These are phyloP conservation scores for Onychostruthus taczanowskii DNA, from an alignment of 2,113 vertebrate species.

Conservation along the genomic window DNA sequence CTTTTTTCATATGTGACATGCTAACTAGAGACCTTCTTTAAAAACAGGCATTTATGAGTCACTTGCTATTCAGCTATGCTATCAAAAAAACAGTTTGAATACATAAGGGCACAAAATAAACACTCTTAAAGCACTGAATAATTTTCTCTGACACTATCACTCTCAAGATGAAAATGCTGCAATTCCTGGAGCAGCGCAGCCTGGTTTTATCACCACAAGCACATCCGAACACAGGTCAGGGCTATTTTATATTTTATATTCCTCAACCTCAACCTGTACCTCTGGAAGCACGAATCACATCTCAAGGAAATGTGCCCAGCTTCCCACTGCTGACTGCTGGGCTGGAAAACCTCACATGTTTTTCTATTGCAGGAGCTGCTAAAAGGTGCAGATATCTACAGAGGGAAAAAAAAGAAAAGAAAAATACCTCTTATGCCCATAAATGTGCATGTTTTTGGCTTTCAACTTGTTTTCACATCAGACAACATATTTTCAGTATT, in stretches of 20 bases:
- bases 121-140: conserved; percentile 3
- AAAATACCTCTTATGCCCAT: not conserved
- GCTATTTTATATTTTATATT: not conserved
- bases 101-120: not conserved
- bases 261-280: not conserved
- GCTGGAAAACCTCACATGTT: not conserved
- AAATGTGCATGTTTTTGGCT: not conserved
- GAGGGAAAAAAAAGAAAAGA: rapidly evolving
- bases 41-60: conserved; percentile 36
- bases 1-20: not conserved
- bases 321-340: not conserved
- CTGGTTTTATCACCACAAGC: not conserved
- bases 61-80: not conserved
- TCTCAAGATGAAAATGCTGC: not conserved
- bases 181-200: not conserved
- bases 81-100: not conserved
- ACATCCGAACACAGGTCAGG: not conserved
- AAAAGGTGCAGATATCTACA: not conserved
- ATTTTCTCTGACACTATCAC: not conserved
- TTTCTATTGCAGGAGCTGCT: not conserved
- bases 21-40: not conserved
- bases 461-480: not conserved
- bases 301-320: not conserved
- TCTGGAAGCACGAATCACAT: not conserved
- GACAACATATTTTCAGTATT: not conserved